Conservation (phyloP, 1,140 invertebrate genomes). For the Pomacea maculata region DNA sequence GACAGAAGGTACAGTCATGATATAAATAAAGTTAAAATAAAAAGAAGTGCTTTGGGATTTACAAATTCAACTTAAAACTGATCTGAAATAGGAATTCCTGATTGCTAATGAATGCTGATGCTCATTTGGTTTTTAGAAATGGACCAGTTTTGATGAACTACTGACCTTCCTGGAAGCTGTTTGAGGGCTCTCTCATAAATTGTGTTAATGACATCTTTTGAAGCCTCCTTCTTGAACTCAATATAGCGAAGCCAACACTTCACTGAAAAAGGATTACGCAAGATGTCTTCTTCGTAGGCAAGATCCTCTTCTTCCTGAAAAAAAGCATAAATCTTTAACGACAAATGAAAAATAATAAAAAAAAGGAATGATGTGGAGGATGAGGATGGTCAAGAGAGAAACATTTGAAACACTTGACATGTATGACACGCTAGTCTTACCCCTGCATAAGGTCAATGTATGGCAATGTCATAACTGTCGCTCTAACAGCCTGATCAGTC, state of each 20-base stretch:
- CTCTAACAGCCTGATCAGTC: no score
- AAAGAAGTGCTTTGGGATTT: not conserved
- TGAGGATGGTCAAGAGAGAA: not conserved
- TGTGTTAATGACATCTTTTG: constrained; percentile 81
- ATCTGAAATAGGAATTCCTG: no score
- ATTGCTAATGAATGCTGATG: not conserved
- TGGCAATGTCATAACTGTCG: no score
- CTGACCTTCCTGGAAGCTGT: constrained; percentile 88
- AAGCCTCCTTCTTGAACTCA: constrained; percentile 87
- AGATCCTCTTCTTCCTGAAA: constrained; percentile 88
- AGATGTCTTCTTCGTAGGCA: constrained; percentile 97
- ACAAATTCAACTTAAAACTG: not conserved
- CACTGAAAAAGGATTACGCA: constrained; percentile 95
- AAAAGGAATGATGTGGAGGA: not conserved
- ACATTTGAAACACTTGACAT: not conserved
- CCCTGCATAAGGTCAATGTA: no score
- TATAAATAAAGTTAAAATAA: not conserved
- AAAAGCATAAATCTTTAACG: not conserved
- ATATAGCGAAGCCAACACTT: constrained; percentile 99
- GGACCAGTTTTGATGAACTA: not conserved
- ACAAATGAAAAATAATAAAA: not conserved
- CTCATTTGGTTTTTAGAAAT: not conserved
- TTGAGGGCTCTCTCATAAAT: constrained; percentile 96
- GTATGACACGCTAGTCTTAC: not conserved
- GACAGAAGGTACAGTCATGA: not conserved